Evolutionary conservation across 2,888 invertebrate genomes (phyloP), one percentile per base, ranked within the genome.

Genomic region (Bhutanitis thaidina): DNA sequence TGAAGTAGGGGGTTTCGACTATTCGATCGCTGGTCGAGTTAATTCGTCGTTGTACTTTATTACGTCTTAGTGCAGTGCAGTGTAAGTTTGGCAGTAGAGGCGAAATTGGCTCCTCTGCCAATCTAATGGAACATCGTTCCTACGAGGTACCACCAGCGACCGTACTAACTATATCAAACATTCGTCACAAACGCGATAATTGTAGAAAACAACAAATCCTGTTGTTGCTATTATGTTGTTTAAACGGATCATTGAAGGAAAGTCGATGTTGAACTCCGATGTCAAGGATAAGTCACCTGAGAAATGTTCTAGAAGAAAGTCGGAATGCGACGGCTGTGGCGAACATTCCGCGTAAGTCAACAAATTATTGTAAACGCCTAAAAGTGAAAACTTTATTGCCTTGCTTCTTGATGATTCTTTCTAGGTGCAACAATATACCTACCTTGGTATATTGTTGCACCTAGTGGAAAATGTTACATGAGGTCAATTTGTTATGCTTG

Each of bases 211-310:
- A 88, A 71, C 87, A 89, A 69, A 88, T 90, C 54, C 76, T 90
- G 55, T 67, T 90, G 27, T 69, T 90, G 56, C 73, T 90, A 86
- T 76, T 90, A 90, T 90, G 90, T 75, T 90, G 90, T 80, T 88
- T 88, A 87, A 90, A 90, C 89, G 90, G 87, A 77, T 90, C 89
- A 74, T 90, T 81, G 82, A 89, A 88, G 77, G 90, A 90, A 88
- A 90, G 69, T 84, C 90, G 82, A 74, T 88, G 88, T 80, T 90
- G 89, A 90, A 86, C 57, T 69, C 73, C 48, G 77, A 83, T 61
- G 67, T 61, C 45, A 77, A 73, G 69, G 79, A 65, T 53, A 79
- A 73, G 67, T 58, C 67, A 57, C 67, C 71, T 56, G 73, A 81
- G 73, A 88, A 86, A 80, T 88, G 87, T 83, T 81, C 81, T 74